These are phyloP conservation scores for Tonatia bakeri DNA, from an alignment of 2,113 vertebrate genomes.

Conservation along the genomic window DNA sequence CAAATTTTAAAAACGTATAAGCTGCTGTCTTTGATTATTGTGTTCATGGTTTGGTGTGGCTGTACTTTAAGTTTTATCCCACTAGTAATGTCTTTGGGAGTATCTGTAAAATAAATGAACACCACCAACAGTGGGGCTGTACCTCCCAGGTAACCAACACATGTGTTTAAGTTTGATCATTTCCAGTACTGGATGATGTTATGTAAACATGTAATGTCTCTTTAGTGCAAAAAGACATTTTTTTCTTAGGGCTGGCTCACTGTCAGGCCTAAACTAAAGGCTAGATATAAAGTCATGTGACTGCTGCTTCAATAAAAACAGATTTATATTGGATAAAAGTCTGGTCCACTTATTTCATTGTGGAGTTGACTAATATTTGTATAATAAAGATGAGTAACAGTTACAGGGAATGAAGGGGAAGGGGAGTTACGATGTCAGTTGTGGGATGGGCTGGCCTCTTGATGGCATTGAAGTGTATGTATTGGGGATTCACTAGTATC, in stretches of 20 bases:
- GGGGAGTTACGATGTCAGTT: not conserved
- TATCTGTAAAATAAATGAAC: conserved; percentile 80
- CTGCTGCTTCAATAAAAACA: conserved; percentile 87
- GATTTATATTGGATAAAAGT: conserved; percentile 83
- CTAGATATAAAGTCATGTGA: conserved; percentile 85
- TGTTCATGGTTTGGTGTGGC: conserved; percentile 74
- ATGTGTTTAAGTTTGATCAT: conserved; percentile 80
- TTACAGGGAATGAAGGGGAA: not conserved
- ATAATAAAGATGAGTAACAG: not conserved
- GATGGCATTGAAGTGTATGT: not conserved
- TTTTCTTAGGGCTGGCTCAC: conserved; percentile 78
- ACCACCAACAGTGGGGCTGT: conserved; percentile 78
- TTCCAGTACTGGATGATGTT: conserved; percentile 83
- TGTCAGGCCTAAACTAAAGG: conserved; percentile 81
- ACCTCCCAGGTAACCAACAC: conserved; percentile 80
- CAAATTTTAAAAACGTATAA: conserved; percentile 67
- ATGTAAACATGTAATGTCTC: conserved; percentile 85
- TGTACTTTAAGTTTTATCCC: conserved; percentile 73
- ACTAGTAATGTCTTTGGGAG: conserved; percentile 79
- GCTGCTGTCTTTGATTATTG: conserved; percentile 80
- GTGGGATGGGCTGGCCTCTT: not conserved
- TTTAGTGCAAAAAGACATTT: conserved; percentile 80
- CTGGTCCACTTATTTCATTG: conserved; percentile 54
- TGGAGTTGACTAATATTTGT: not conserved
- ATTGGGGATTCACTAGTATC: not conserved